Evolutionary conservation across 2,797 vertebrate species (phyloP).

Genomic region (Micromesistius poutassou): DNA sequence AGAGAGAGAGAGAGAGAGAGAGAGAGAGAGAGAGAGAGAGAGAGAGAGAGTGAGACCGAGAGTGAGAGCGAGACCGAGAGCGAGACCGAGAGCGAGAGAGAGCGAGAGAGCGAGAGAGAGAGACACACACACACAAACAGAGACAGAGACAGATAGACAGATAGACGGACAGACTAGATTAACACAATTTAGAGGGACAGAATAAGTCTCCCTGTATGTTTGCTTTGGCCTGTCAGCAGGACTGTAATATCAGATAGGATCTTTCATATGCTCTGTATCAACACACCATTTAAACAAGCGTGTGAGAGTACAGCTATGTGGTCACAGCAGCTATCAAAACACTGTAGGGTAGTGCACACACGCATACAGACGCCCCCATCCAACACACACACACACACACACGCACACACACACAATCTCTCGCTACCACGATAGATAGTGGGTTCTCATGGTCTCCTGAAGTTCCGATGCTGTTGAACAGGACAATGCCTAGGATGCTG

Average conservation of each 20-base stretch:
- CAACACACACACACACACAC: neutral
- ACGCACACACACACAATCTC: neutral
- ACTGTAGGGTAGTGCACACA: neutral
- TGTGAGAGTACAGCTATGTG: neutral
- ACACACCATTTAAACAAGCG: neutral
- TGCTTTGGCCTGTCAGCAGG: constrained; percentile 9
- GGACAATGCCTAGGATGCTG: neutral
- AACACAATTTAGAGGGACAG: neutral
- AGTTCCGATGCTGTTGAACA: neutral
- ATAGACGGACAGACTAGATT: constrained; percentile 5
- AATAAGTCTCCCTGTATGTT: neutral
- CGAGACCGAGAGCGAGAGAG: neutral
- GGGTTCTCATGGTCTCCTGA: neutral
- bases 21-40: constrained; percentile 10
- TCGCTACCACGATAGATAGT: too few relatives aligned
- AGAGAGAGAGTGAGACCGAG: neutral
- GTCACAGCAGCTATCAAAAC: neutral
- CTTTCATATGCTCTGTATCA: neutral
- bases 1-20: neutral
- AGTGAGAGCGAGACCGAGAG: neutral
- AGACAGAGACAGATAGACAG: neutral
- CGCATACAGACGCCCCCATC: neutral
- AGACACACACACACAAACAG: neutral
- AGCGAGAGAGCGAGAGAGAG: neutral
- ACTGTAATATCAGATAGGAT: neutral